Percentiles rank a stretch among this genome's conserved stretches.
Conservation (phyloP, 2,888 invertebrate species). For the Hypsopygia costalis region DNA sequence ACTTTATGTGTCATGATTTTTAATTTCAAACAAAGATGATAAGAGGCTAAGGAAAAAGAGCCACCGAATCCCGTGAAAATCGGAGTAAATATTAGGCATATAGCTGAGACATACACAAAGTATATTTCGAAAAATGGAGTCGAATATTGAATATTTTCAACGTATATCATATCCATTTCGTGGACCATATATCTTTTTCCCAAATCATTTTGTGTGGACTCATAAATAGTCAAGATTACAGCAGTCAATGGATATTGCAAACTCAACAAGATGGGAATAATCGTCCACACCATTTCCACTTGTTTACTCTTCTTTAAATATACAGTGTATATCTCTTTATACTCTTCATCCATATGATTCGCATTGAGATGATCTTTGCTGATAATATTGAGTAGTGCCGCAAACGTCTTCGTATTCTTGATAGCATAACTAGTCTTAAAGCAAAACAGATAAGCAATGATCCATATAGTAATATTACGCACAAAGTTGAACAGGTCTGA, state of each 20-base stretch:
- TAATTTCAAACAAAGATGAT: constrained; percentile 51
- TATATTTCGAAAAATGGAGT: constrained; percentile 52
- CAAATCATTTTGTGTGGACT: constrained; percentile 40
- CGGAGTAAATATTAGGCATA: constrained; percentile 39
- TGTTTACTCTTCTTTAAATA: constrained; percentile 41
- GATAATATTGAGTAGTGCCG: constrained; percentile 40
- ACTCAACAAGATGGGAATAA: constrained; percentile 42
- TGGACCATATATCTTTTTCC: constrained; percentile 48
- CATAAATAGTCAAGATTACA: constrained; percentile 37
- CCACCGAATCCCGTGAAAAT: constrained; percentile 56
- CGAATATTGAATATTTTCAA: constrained; percentile 53
- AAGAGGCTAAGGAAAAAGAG: constrained; percentile 55
- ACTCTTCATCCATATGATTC: constrained; percentile 43
- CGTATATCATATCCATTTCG: constrained; percentile 47
- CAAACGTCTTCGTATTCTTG: constrained; percentile 38
- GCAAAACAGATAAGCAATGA: constrained; percentile 44
- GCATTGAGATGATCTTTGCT: constrained; percentile 42
- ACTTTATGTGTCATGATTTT: constrained; percentile 47
- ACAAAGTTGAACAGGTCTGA: constrained; percentile 46
- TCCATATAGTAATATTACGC: constrained; percentile 44
- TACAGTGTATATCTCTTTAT: constrained; percentile 41
- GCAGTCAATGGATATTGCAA: constrained; percentile 52
- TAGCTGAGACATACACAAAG: constrained; percentile 47
- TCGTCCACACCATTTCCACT: constrained; percentile 45
- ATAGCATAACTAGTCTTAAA: constrained; percentile 51